phyloP scores from a whole-genome alignment of 35 echinoderm and acorn worm species.

The Heliocidaris erythrogramma region DNA sequence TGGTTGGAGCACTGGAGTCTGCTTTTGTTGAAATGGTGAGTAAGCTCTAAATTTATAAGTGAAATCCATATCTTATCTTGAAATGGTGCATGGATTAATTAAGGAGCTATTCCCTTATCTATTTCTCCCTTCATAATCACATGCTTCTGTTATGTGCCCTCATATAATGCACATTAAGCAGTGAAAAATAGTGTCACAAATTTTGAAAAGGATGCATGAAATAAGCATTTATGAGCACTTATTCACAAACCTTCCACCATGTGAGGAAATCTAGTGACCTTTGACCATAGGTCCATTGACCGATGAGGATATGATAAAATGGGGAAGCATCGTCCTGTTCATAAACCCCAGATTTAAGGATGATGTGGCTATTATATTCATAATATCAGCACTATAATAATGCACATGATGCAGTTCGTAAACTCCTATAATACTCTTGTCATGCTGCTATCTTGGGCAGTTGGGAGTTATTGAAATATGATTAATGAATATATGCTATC shows the following conservation, averaged over 20 bases:
- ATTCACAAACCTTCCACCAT: background rate
- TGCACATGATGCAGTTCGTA: no score
- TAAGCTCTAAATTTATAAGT: background rate
- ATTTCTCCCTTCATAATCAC: background rate
- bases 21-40: constrained; percentile 96
- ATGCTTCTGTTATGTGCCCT: background rate
- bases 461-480: no score
- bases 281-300: no score
- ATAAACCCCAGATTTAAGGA: background rate
- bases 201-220: background rate
- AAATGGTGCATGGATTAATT: background rate
- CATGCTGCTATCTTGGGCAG: no score
- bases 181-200: background rate
- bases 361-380: background rate
- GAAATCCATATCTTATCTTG: background rate
- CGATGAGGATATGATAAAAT: background rate
- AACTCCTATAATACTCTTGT: no score
- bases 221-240: background rate
- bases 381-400: no score
- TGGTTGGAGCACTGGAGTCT: constrained; percentile 88
- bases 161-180: no score
- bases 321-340: background rate
- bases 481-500: no score
- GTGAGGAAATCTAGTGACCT: background rate
- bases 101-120: background rate